These are phyloP conservation scores for Diacarnus erythraeanus DNA, from an alignment of 37 sponge, comb jelly and placozoan species.

Conservation along the genomic window DNA sequence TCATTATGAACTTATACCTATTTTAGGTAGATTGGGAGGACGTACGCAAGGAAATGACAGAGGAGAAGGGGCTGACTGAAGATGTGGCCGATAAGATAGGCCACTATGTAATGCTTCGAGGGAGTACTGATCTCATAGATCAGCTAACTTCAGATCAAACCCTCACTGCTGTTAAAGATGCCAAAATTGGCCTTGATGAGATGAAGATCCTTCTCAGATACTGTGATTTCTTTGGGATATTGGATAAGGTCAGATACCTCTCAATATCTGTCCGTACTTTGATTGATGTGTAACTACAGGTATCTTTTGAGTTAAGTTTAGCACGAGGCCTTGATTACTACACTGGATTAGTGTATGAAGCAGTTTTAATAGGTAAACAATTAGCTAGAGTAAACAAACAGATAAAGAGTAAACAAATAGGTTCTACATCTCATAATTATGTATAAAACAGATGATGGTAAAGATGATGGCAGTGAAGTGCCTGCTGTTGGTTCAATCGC, in stretches of 20 bases:
- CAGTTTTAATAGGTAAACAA: slow-evolving; percentile 72
- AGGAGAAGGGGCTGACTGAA: slow-evolving; percentile 79
- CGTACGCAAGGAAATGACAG: slow-evolving; percentile 88
- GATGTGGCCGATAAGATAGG: slow-evolving; percentile 92
- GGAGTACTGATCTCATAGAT: slow-evolving; percentile 65
- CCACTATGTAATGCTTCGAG: slow-evolving; percentile 74
- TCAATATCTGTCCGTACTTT: background rate
- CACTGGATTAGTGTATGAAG: slow-evolving; percentile 92
- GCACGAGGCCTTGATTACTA: slow-evolving; percentile 98
- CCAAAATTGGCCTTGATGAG: slow-evolving; percentile 72
- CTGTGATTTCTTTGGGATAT: slow-evolving; percentile 74
- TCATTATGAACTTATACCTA: no score
- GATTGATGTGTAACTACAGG: slow-evolving; percentile 19
- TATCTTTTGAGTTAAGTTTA: slow-evolving; percentile 96
- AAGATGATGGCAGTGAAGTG: slow-evolving; percentile 5
- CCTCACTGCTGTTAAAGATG: slow-evolving; percentile 44
- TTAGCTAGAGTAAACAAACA: no score
- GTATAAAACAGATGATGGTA: slow-evolving; percentile 23
- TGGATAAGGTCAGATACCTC: slow-evolving; percentile 53
- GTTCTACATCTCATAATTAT: background rate
- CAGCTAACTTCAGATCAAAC: slow-evolving; percentile 52
- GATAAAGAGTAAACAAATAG: background rate
- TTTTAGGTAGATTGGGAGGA: slow-evolving; percentile 82
- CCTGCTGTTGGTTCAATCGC: slow-evolving; percentile 92
- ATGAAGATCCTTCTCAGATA: slow-evolving; percentile 86